These are phyloP conservation scores for Lonchura striata DNA, from an alignment of 2,113 vertebrate genomes.

Conservation along the genomic window DNA sequence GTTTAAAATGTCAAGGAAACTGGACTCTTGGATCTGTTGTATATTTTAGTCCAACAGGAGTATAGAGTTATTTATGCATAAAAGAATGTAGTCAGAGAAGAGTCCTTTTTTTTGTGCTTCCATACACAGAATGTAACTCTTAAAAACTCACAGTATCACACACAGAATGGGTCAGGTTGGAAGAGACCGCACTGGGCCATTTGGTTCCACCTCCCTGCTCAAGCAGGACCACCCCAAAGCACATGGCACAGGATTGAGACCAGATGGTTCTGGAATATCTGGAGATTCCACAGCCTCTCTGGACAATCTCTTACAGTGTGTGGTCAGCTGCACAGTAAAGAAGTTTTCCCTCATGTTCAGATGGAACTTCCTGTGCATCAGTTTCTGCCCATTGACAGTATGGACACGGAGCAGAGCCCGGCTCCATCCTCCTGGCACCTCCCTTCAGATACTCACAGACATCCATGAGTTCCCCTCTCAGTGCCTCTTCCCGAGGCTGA, in stretches of 20 bases:
- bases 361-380: background rate
- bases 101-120: background rate
- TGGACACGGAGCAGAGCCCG: background rate
- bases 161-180: background rate
- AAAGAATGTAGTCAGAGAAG: background rate
- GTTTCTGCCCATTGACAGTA: background rate
- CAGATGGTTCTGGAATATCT: background rate
- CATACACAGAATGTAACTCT: background rate
- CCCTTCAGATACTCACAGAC: background rate
- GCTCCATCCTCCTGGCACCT: background rate
- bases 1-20: background rate
- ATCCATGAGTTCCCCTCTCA: background rate
- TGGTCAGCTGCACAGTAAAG: rapidly evolving
- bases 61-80: background rate
- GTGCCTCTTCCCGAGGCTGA: background rate
- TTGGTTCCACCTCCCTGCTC: background rate
- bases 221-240: background rate
- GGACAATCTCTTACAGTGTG: rapidly evolving
- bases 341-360: background rate
- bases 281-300: background rate
- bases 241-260: background rate
- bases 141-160: background rate
- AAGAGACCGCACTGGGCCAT: background rate
- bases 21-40: background rate
- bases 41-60: background rate